phyloP scores from a whole-genome alignment of 2,797 vertebrate species.

The Tapera naevia region DNA sequence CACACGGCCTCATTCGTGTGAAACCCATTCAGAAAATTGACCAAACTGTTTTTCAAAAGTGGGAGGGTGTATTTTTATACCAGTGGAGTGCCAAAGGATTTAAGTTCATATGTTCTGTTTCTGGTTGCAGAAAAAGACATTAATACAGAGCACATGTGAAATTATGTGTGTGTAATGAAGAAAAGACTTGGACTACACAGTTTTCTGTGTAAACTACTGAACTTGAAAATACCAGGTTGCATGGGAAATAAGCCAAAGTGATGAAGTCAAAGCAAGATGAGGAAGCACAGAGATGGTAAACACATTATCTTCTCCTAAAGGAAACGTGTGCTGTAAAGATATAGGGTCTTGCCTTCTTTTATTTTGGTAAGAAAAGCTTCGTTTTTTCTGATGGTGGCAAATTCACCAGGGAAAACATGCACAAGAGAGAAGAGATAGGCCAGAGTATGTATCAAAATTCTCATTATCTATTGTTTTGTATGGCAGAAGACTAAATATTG shows the following conservation, averaged over 20 bases:
- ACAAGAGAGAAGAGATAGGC: background rate
- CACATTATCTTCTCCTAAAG: constrained; percentile 16
- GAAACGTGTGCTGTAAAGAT: constrained; percentile 29
- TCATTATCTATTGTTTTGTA: background rate
- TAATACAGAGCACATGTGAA: background rate
- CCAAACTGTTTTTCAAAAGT: background rate
- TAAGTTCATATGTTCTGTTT: background rate
- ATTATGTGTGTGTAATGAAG: background rate
- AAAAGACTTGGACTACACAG: background rate
- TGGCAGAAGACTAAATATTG: background rate
- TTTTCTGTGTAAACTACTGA: background rate
- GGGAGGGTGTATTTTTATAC: background rate
- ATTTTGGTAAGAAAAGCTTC: background rate
- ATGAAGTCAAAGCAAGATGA: constrained; percentile 30
- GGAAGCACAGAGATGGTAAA: constrained; percentile 35
- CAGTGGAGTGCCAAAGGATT: background rate
- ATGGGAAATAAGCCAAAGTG: constrained; percentile 1
- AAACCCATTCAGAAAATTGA: constrained; percentile 63
- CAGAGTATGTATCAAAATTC: background rate
- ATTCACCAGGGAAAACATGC: background rate
- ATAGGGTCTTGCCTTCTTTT: background rate
- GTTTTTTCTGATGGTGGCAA: background rate
- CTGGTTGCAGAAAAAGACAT: constrained; percentile 21
- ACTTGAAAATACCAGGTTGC: constrained; percentile 1
- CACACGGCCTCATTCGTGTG: background rate